Evolutionary conservation across 2,113 vertebrate species (phyloP).

Genomic region (Argyrosomus japonicus): DNA sequence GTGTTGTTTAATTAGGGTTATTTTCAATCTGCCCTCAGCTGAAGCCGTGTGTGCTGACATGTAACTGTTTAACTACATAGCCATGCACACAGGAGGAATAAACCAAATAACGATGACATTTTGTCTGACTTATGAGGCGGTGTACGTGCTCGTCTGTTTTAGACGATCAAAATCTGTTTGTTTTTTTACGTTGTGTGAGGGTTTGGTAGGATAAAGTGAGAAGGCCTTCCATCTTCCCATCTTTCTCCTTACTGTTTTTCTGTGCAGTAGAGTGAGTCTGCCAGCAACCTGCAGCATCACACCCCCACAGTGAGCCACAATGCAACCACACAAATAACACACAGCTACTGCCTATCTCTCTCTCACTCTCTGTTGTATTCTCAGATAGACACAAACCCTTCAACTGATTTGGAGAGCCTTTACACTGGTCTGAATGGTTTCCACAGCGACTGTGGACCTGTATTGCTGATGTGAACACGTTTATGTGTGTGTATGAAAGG

Average conservation of each 20-base stretch:
- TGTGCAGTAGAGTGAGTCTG: conserved; percentile 56
- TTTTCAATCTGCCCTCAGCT: conserved; percentile 69
- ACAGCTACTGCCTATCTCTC: conserved; percentile 29
- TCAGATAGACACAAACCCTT: conserved; percentile 64
- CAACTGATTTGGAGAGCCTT: conserved; percentile 62
- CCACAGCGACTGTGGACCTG: conserved; percentile 65
- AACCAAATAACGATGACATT: conserved; percentile 9
- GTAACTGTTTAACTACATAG: conserved; percentile 23
- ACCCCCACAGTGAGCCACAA: conserved; percentile 81
- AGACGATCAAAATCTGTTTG: background rate
- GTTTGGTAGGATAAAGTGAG: conserved; percentile 14
- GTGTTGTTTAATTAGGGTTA: conserved; percentile 71
- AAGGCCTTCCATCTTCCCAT: conserved; percentile 35
- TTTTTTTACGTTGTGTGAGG: background rate
- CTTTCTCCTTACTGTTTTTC: conserved; percentile 40
- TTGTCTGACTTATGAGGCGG: background rate
- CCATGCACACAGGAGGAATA: conserved; percentile 26
- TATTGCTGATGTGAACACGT: conserved; percentile 31
- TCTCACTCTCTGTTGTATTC: conserved; percentile 40
- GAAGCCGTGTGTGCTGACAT: conserved; percentile 39
- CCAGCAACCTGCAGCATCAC: conserved; percentile 77
- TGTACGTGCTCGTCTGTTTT: background rate
- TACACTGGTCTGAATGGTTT: conserved; percentile 70
- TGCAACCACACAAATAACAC: conserved; percentile 66
- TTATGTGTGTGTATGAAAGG: conserved; percentile 11